Percentiles rank a stretch among this genome's conserved stretches.
phyloP scores from a whole-genome alignment of 2,888 invertebrate genomes.

The Furcula furcula region DNA sequence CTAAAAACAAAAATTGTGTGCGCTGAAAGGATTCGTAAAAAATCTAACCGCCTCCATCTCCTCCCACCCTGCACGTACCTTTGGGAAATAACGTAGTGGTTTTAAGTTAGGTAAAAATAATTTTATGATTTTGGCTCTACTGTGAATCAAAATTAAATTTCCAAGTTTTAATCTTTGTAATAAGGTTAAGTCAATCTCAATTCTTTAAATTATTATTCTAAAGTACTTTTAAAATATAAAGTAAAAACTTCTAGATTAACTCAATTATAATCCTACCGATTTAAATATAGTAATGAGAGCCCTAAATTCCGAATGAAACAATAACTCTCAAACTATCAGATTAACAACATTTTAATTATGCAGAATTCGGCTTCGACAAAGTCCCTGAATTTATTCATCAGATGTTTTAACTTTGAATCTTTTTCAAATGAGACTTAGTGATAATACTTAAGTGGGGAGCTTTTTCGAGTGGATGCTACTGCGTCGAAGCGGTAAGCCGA shows the following conservation, averaged over 20 bases:
- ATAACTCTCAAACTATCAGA: slow-evolving; percentile 6
- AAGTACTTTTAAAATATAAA: not conserved
- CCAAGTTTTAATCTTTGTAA: too few relatives aligned
- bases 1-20: too few relatives aligned
- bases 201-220: too few relatives aligned
- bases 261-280: slow-evolving; percentile 5
- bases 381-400: slow-evolving; percentile 6
- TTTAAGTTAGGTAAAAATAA: too few relatives aligned
- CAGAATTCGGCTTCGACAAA: not conserved
- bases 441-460: slow-evolving; percentile 53
- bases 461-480: slow-evolving; percentile 59
- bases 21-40: too few relatives aligned
- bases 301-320: slow-evolving; percentile 1
- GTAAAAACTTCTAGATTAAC: slow-evolving; percentile 6
- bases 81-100: too few relatives aligned
- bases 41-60: too few relatives aligned
- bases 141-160: too few relatives aligned
- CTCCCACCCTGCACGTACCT: too few relatives aligned
- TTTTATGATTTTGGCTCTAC: too few relatives aligned
- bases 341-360: slow-evolving; percentile 1
- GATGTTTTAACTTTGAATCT: slow-evolving; percentile 21
- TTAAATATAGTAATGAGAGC: slow-evolving; percentile 1
- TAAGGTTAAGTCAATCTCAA: too few relatives aligned
- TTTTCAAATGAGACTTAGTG: slow-evolving; percentile 36
- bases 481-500: slow-evolving; percentile 66